Percentiles rank a stretch among this genome's conserved stretches.
phyloP scores from a whole-genome alignment of 1,140 invertebrate genomes.

The Bombus polaris region DNA sequence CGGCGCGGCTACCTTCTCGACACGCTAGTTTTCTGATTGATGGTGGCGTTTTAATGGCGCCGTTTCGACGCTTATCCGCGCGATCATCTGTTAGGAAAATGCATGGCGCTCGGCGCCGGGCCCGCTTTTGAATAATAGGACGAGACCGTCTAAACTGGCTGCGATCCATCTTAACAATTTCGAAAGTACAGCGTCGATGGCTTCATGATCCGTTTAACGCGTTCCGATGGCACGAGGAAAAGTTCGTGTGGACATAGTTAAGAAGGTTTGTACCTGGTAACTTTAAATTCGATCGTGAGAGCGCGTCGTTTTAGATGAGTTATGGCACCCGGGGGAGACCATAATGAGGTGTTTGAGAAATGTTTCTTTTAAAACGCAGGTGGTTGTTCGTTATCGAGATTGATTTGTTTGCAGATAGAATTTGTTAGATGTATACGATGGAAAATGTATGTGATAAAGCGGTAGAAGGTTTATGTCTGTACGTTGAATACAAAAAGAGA shows the following conservation, averaged over 20 bases:
- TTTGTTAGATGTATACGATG: background rate
- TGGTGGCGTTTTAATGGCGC: slow-evolving; percentile 7
- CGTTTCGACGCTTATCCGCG: background rate
- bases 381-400: background rate
- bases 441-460: too few relatives aligned
- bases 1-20: background rate
- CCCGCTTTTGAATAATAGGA: slow-evolving; percentile 18
- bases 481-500: too few relatives aligned
- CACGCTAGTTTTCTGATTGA: slow-evolving; percentile 6
- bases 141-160: background rate
- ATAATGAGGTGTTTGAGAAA: background rate
- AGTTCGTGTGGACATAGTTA: background rate
- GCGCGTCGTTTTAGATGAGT: background rate
- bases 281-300: background rate
- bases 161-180: slow-evolving; percentile 28
- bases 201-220: slow-evolving; percentile 9
- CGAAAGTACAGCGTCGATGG: background rate
- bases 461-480: too few relatives aligned
- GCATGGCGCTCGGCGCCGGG: background rate
- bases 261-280: background rate
- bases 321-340: background rate
- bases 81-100: background rate
- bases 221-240: background rate
- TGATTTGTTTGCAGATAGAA: background rate
- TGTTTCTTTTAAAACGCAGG: too few relatives aligned